Percentiles rank a stretch among this genome's conserved stretches.
Conservation (phyloP, 1,140 invertebrate genomes). For the Palaemon carinicauda region DNA sequence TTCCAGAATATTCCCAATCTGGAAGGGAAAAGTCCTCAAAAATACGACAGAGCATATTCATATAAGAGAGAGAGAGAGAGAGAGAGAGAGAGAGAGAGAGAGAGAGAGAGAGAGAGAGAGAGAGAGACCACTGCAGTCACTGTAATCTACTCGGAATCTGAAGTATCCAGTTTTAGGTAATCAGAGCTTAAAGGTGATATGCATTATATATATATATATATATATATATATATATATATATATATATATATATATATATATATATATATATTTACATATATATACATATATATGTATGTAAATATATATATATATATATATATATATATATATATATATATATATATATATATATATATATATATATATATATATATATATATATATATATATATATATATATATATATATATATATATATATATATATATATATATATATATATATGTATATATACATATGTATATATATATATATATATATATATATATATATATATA, state of each 20-base stretch:
- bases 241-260: slow-evolving; percentile 19
- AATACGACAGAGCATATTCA: too few species aligned
- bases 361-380: slow-evolving; percentile 27
- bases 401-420: background rate
- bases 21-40: background rate
- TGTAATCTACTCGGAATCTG: background rate
- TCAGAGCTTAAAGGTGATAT: background rate
- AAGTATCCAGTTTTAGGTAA: background rate
- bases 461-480: background rate
- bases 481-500: background rate
- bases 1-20: too few species aligned
- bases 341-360: slow-evolving; percentile 23
- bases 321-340: slow-evolving; percentile 23
- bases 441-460: background rate
- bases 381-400: slow-evolving; percentile 18
- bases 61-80: slow-evolving; percentile 14
- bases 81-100: slow-evolving; percentile 14
- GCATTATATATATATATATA: slow-evolving; percentile 1
- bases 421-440: slow-evolving; percentile 4
- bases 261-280: slow-evolving; percentile 15
- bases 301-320: background rate
- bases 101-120: background rate
- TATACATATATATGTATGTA: background rate
- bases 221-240: slow-evolving; percentile 24
- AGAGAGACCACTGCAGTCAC: background rate